Evolutionary conservation across 2,888 invertebrate species (phyloP).

Genomic region (Watsonalla binaria): DNA sequence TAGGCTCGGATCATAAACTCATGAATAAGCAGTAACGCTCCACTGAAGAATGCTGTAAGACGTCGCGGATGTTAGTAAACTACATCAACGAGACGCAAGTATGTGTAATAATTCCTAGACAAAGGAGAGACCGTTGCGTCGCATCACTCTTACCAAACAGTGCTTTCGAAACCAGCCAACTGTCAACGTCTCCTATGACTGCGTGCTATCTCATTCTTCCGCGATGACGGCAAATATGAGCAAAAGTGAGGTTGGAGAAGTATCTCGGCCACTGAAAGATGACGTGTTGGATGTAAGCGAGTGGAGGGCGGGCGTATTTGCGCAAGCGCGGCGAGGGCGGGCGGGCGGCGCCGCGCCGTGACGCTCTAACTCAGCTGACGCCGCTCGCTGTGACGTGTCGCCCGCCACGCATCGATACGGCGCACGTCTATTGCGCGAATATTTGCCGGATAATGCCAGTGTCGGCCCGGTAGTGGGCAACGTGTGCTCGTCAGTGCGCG

Average conservation of each 20-base stretch:
- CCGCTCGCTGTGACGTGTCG: constrained; percentile 13
- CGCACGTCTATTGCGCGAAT: constrained; percentile 39
- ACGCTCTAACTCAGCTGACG: constrained; percentile 63
- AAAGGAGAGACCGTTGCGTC: not conserved
- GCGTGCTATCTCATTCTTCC: not conserved
- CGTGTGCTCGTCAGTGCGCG: constrained; percentile 25
- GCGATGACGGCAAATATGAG: not conserved
- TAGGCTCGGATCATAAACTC: not conserved
- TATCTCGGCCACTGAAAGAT: not conserved
- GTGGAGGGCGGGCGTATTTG: constrained; percentile 43
- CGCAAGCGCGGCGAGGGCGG: constrained; percentile 56
- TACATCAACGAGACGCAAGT: not conserved
- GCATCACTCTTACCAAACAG: not conserved
- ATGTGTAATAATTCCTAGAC: constrained; percentile 1
- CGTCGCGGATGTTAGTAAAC: constrained; percentile 2
- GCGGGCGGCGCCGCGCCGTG: constrained; percentile 58
- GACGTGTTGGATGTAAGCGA: constrained; percentile 12
- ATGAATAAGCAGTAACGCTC: not conserved
- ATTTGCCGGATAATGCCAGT: constrained; percentile 36
- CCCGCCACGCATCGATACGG: constrained; percentile 50
- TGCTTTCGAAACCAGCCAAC: not conserved
- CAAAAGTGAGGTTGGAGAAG: not conserved
- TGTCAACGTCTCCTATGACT: not conserved
- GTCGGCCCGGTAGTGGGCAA: constrained; percentile 34
- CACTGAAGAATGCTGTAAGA: constrained; percentile 2